Evolutionary conservation across 1,140 invertebrate genomes (phyloP), one percentile per base, ranked within the genome.

Genomic region (Scaptodrosophila lebanonensis): DNA sequence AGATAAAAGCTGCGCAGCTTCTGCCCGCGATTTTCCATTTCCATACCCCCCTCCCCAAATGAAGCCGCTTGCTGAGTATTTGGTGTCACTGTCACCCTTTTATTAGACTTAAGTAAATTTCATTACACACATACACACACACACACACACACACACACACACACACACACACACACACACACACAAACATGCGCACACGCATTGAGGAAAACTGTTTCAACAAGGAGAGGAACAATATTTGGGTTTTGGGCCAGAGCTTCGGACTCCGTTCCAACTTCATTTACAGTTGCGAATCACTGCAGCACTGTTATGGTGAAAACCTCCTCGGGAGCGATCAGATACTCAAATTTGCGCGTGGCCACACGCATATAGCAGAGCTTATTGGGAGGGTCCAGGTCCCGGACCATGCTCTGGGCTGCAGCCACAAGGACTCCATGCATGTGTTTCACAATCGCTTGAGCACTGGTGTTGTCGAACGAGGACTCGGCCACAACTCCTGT

Each of bases 221-320:
- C n/a, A n/a, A n/a, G n/a, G n/a, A n/a, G n/a, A n/a, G n/a, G n/a
- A n/a, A n/a, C n/a, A n/a, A n/a, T n/a, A n/a, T n/a, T n/a, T n/a
- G n/a, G n/a, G n/a, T n/a, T n/a, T n/a, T n/a, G n/a, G n/a, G n/a
- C n/a, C n/a, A n/a, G n/a, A n/a, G n/a, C n/a, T n/a, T n/a, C n/a
- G n/a, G n/a, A n/a, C n/a, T n/a, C n/a, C n/a, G n/a, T n/a, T n/a
- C n/a, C n/a, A n/a, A n/a, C n/a, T n/a, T n/a, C n/a, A n/a, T n/a
- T n/a, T n/a, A n/a, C n/a, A n/a, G 9, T 18, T 11, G 40, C 47
- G 17, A 13, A 16, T 69, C 35, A 85, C 38, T 85, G 83, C 36
- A 85, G 40, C 2, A 86, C 85, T 8, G 85, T 69, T 38, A 86
- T 68, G 16, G 82, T 85, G 11, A 86, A 86, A 1, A 71, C 44